Evolutionary conservation across 2,888 invertebrate genomes (phyloP).

Genomic region (Dinocampus coccinellae): DNA sequence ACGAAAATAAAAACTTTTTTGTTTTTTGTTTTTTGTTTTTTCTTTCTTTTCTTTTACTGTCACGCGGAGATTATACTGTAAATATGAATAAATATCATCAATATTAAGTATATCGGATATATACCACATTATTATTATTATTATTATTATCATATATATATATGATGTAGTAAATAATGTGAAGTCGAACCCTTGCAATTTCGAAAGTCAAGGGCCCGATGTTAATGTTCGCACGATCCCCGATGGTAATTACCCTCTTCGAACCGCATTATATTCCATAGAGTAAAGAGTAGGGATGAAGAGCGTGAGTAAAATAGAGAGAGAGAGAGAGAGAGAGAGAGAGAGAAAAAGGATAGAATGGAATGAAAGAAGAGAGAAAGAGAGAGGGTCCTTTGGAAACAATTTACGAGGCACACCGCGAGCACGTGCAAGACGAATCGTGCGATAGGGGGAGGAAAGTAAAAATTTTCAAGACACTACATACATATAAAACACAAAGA

Average conservation of each 20-base stretch:
- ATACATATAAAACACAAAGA: background rate
- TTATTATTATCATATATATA: background rate
- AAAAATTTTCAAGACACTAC: background rate
- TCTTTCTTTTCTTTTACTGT: too few relatives aligned
- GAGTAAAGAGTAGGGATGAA: too few relatives aligned
- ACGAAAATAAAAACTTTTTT: background rate
- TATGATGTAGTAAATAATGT: background rate
- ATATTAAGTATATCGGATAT: background rate
- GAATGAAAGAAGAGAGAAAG: too few relatives aligned
- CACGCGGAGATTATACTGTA: background rate
- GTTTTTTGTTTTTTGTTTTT: too few relatives aligned
- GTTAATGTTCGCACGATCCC: conserved; percentile 40
- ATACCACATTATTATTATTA: background rate
- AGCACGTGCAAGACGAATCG: conserved; percentile 43
- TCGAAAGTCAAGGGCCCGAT: conserved; percentile 14
- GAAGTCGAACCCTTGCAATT: background rate
- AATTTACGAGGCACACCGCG: conserved; percentile 40
- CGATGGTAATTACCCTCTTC: conserved; percentile 29
- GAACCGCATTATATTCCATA: conserved; percentile 35
- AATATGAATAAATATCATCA: background rate
- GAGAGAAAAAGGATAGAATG: too few relatives aligned
- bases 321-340: too few relatives aligned
- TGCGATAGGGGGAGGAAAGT: conserved; percentile 2
- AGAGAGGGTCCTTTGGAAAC: conserved; percentile 38
- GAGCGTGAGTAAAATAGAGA: too few relatives aligned